Evolutionary conservation across 2,113 vertebrate genomes (phyloP).

Genomic region (Sceloporus undulatus): DNA sequence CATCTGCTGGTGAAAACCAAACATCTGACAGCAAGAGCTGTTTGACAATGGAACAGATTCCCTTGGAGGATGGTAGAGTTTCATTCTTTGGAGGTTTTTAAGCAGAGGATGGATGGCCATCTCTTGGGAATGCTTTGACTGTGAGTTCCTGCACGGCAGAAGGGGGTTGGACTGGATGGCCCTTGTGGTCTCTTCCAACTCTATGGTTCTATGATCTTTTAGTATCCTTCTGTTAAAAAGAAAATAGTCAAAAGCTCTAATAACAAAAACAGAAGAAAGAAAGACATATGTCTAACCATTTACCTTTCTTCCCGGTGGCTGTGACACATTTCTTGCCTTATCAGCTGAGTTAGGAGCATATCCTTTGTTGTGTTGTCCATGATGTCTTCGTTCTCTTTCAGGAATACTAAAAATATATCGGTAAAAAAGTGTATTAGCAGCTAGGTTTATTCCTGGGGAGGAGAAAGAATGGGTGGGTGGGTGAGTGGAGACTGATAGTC

Average conservation of each 20-base stretch:
- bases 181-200: too few species aligned
- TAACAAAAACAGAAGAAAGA: neutral
- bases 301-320: conserved; percentile 11
- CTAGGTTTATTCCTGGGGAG: neutral
- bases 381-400: rapidly evolving
- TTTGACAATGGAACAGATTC: too few species aligned
- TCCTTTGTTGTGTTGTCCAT: conserved; percentile 28
- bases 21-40: too few species aligned
- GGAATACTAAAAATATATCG: conserved; percentile 32
- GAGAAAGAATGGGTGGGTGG: neutral
- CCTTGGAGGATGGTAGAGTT: too few species aligned
- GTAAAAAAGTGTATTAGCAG: neutral
- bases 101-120: too few species aligned
- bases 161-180: too few species aligned
- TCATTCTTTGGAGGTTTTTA: too few species aligned
- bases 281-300: neutral
- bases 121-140: too few species aligned
- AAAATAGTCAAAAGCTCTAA: neutral
- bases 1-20: conserved; percentile 62
- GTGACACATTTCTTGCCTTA: rapidly evolving
- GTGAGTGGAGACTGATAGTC: neutral
- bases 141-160: too few species aligned
- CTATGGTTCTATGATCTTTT: too few species aligned
- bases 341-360: neutral
- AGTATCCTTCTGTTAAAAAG: neutral